A percentile compares a stretch with the other conserved stretches of the same genome.
phyloP scores from a whole-genome alignment of 1,140 invertebrate genomes.

The Drosophila obscura region DNA sequence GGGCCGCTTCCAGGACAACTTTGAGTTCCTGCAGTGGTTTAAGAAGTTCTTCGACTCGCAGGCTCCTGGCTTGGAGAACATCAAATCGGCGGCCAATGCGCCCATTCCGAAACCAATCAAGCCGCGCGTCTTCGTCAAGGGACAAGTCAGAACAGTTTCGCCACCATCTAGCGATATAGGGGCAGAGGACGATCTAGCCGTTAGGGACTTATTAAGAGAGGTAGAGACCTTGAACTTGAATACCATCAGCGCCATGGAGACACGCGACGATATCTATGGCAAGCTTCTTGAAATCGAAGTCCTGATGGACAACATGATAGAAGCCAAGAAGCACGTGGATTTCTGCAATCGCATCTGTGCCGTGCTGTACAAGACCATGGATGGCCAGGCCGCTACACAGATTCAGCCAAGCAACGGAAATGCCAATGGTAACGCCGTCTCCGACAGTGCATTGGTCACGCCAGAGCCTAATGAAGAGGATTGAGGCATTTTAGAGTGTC shows the following conservation, averaged over 20 bases:
- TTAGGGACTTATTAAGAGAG: constrained; percentile 19
- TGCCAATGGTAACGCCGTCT: neutral
- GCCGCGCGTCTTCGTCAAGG: constrained; percentile 29
- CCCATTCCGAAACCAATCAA: constrained; percentile 46
- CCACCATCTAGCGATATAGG: neutral
- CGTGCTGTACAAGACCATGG: constrained; percentile 50
- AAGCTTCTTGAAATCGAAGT: constrained; percentile 63
- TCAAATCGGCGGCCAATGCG: constrained; percentile 49
- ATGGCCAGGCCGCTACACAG: constrained; percentile 15
- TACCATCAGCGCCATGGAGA: constrained; percentile 15
- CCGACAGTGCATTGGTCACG: neutral
- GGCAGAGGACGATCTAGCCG: neutral
- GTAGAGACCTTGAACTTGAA: constrained; percentile 32
- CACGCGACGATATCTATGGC: constrained; percentile 53
- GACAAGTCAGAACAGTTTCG: neutral
- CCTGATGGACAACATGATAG: constrained; percentile 34
- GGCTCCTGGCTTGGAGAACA: constrained; percentile 70
- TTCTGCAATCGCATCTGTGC: constrained; percentile 57
- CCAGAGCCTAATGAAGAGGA: constrained; percentile 43
- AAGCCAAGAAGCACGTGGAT: constrained; percentile 26
- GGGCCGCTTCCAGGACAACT: constrained; percentile 98
- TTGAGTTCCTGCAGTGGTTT: constrained; percentile 99
- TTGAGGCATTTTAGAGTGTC: constrained; percentile 3
- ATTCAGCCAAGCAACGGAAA: neutral
- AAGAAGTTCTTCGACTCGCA: constrained; percentile 99